Conservation (phyloP, 2,797 vertebrate species). For the Poecilia picta region DNA sequence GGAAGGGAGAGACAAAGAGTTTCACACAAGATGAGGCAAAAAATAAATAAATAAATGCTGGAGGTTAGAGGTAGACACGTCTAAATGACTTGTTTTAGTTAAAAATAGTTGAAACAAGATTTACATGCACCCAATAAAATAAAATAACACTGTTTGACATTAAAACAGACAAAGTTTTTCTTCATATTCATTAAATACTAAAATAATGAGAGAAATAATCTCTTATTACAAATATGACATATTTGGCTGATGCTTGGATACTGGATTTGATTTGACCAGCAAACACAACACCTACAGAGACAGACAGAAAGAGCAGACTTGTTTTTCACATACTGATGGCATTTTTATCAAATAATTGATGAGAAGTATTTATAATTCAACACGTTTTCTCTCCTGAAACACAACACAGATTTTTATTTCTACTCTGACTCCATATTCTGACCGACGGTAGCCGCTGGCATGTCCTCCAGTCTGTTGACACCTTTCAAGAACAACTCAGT, state of each 20-base stretch:
- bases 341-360: not conserved
- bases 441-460: constrained; percentile 39
- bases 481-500: constrained; percentile 64
- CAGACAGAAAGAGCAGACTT: not conserved
- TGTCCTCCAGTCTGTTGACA: constrained; percentile 39
- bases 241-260: not conserved
- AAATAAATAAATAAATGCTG: not conserved
- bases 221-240: not conserved
- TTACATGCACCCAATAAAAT: not conserved
- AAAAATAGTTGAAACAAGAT: not conserved
- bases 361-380: not conserved
- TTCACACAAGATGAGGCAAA: not conserved
- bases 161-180: not conserved
- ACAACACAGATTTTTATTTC: not conserved
- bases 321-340: not conserved
- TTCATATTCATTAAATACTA: not conserved
- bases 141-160: not conserved
- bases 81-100: not conserved
- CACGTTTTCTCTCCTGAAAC: not conserved
- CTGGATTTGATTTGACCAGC: not conserved
- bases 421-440: constrained; percentile 1
- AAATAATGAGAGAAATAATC: not conserved
- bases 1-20: constrained; percentile 14
- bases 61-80: not conserved
- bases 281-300: not conserved